Conservation (phyloP, 2,797 vertebrate genomes). For the Aphelocoma californica region DNA sequence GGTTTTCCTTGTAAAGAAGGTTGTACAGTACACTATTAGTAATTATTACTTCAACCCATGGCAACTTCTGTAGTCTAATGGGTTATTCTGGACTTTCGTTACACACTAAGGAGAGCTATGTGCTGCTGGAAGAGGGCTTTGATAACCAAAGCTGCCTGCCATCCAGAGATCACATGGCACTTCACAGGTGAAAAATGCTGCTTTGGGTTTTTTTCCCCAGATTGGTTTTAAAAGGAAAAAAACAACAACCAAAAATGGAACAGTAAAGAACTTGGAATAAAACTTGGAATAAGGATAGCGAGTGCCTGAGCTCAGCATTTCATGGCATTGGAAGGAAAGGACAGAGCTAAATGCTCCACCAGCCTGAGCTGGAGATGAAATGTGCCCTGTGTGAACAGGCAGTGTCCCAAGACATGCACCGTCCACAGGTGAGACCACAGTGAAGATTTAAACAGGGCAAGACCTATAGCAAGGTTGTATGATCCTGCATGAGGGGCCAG, state of each 20-base stretch:
- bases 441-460: neutral
- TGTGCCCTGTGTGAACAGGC: too few species aligned
- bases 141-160: neutral
- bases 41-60: neutral
- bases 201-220: too few species aligned
- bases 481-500: neutral
- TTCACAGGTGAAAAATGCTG: neutral
- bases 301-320: neutral
- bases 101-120: neutral
- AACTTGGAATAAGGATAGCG: neutral
- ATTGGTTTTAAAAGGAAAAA: neutral
- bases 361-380: neutral
- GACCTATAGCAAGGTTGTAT: fast-evolving
- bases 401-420: neutral
- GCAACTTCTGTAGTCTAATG: neutral
- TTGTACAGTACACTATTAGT: neutral
- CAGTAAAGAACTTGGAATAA: neutral
- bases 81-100: neutral
- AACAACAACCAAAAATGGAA: neutral
- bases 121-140: neutral
- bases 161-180: neutral
- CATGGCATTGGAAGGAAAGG: neutral
- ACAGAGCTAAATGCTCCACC: neutral
- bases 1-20: neutral
- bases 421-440: neutral